phyloP scores from a whole-genome alignment of 2,113 vertebrate species.

The Odocoileus hemionus region DNA sequence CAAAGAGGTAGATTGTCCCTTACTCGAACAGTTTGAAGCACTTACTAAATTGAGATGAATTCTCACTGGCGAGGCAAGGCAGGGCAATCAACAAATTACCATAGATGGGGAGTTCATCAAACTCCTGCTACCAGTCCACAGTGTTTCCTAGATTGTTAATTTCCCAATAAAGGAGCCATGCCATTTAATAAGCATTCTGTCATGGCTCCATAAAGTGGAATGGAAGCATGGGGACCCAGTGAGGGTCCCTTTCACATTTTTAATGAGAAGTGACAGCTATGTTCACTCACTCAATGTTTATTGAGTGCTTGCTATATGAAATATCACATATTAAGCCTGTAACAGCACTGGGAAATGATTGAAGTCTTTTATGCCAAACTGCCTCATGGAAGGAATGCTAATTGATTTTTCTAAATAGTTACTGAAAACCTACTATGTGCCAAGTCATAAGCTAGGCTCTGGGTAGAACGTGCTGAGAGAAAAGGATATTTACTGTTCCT shows the following conservation, averaged over 20 bases:
- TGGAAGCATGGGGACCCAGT: not conserved
- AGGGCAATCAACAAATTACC: slow-evolving; percentile 19
- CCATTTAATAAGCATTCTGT: slow-evolving; percentile 35
- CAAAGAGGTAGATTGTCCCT: not conserved
- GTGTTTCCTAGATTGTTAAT: slow-evolving; percentile 39
- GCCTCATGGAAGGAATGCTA: not conserved
- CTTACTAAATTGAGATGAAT: slow-evolving; percentile 26
- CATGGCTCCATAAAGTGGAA: slow-evolving; percentile 11
- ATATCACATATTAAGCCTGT: not conserved
- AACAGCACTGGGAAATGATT: not conserved
- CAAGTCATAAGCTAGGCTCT: not conserved
- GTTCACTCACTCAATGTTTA: not conserved
- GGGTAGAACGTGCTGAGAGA: not conserved
- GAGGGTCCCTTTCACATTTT: not conserved
- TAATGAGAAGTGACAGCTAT: slow-evolving; percentile 42
- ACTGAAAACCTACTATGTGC: not conserved
- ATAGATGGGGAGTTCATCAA: not conserved
- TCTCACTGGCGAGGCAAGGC: slow-evolving; percentile 20
- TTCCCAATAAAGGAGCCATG: slow-evolving; percentile 48
- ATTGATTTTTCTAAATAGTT: not conserved
- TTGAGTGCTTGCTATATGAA: not conserved
- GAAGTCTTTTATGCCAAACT: not conserved
- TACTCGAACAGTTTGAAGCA: not conserved
- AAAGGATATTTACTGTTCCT: not conserved
- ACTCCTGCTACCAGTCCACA: not conserved